Evolutionary conservation across 2,113 vertebrate genomes (phyloP).

Genomic region (Chloebia gouldiae): DNA sequence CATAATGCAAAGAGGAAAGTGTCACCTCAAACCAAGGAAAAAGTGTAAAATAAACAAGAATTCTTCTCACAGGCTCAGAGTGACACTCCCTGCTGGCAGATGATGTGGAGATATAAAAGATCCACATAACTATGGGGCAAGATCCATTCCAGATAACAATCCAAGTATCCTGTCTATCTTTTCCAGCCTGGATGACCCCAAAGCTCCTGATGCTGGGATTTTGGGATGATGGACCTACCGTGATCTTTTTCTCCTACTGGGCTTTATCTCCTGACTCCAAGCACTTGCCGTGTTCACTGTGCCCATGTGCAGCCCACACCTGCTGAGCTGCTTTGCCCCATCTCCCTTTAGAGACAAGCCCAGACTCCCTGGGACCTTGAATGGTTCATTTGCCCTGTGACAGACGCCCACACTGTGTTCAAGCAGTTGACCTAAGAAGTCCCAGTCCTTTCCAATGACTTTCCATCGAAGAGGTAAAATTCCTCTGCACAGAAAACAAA

Average conservation of each 20-base stretch:
- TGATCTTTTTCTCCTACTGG: background rate
- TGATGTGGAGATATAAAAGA: background rate
- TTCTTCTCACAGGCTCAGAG: background rate
- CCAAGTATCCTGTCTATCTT: too few species aligned
- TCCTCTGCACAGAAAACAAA: background rate
- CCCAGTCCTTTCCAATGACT: background rate
- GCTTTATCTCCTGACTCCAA: background rate
- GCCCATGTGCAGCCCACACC: accelerated
- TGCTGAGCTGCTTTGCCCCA: background rate
- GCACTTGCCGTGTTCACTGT: too few species aligned
- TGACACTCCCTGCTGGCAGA: background rate
- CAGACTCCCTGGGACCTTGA: background rate
- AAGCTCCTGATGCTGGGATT: background rate
- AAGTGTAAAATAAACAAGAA: background rate
- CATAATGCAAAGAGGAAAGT: background rate
- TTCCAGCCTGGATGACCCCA: background rate
- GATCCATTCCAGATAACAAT: background rate
- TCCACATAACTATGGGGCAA: background rate
- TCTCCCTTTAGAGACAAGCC: background rate
- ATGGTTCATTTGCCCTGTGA: background rate
- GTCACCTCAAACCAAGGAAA: background rate
- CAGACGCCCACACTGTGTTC: background rate
- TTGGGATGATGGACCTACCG: background rate
- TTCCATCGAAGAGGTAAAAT: background rate
- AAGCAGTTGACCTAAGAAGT: background rate